These are phyloP conservation scores for Drosophila paranaensis DNA, from an alignment of 2,888 invertebrate genomes.

Conservation along the genomic window DNA sequence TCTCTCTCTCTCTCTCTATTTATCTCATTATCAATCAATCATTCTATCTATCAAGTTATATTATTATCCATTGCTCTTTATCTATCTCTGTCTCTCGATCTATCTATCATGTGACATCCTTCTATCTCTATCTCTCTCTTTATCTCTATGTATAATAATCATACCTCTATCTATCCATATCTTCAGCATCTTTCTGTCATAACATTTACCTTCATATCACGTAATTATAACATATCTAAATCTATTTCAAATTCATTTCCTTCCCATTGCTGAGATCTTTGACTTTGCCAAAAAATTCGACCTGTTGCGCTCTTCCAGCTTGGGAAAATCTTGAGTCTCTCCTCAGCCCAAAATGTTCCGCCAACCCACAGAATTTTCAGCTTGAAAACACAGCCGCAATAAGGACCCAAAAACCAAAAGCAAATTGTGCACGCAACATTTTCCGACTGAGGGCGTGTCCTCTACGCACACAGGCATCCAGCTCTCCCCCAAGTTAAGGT, in stretches of 20 bases:
- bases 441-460: slow-evolving; percentile 32
- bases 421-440: slow-evolving; percentile 61
- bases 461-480: slow-evolving; percentile 14
- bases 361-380: slow-evolving; percentile 32
- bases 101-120: too few relatives aligned
- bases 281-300: slow-evolving; percentile 1
- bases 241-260: background rate
- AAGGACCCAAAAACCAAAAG: slow-evolving; percentile 38
- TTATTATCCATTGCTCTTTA: background rate
- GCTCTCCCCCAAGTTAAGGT: slow-evolving; percentile 36
- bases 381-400: slow-evolving; percentile 29
- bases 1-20: background rate
- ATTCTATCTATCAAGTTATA: background rate
- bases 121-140: background rate
- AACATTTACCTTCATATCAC: background rate
- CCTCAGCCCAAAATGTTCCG: slow-evolving; percentile 6
- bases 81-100: too few relatives aligned
- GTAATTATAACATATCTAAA: background rate
- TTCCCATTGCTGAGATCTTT: background rate
- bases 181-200: background rate
- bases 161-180: background rate
- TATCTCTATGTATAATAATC: too few relatives aligned
- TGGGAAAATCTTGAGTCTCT: background rate
- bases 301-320: slow-evolving; percentile 42
- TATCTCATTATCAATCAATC: background rate